Percentiles rank a stretch among this genome's conserved stretches.
Evolutionary conservation across 2,797 vertebrate genomes (phyloP).

Genomic region (Hylomyscus alleni): DNA sequence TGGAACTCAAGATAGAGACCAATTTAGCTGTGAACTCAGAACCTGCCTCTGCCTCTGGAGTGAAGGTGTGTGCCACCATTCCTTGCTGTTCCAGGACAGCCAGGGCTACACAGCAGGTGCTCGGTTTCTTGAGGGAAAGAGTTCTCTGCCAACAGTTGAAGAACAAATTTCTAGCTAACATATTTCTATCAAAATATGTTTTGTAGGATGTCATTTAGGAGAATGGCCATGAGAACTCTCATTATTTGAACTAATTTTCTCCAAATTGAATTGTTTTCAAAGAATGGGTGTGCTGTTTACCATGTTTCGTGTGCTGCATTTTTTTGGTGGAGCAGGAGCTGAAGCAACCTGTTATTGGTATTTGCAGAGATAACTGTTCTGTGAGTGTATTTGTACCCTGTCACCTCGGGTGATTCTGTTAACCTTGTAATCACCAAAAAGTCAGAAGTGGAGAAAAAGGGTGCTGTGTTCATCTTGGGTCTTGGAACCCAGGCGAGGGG

Average conservation of each 20-base stretch:
- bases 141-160: neutral
- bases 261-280: neutral
- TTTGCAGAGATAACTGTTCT: neutral
- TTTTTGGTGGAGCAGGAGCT: neutral
- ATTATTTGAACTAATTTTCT: slow-evolving; percentile 20
- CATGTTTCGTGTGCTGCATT: neutral
- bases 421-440: neutral
- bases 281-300: neutral
- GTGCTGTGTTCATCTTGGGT: neutral
- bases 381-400: neutral
- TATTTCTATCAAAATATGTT: neutral
- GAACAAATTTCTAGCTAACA: neutral
- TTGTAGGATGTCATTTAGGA: neutral
- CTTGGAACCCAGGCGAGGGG: neutral
- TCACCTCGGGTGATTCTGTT: neutral
- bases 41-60: neutral
- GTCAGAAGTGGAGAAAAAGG: neutral
- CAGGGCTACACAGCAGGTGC: too few relatives aligned
- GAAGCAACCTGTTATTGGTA: neutral
- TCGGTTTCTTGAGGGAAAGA: neutral
- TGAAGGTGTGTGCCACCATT: neutral
- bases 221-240: neutral
- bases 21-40: neutral
- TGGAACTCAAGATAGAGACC: neutral
- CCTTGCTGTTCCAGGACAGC: too few relatives aligned